These are phyloP conservation scores for Ceyx melanurus DNA, from an alignment of 2,113 vertebrate species.

Conservation along the genomic window DNA sequence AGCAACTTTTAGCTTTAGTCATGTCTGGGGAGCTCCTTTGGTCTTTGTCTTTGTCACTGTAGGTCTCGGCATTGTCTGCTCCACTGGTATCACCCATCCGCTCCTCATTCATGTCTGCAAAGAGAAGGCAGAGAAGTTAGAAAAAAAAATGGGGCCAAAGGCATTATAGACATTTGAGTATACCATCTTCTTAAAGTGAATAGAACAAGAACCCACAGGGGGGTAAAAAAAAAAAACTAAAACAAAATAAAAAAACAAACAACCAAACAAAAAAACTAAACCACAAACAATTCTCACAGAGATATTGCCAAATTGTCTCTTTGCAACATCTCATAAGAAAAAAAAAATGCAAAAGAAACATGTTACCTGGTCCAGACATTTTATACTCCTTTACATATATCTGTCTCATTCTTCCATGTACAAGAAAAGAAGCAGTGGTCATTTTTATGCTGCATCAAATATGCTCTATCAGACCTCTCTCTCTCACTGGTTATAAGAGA, in stretches of 20 bases:
- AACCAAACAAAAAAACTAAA: no score
- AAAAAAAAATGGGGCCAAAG: background rate
- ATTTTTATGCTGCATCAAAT: background rate
- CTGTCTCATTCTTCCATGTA: background rate
- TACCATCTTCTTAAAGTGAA: background rate
- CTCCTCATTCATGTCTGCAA: slow-evolving; percentile 86
- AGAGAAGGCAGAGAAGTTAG: slow-evolving; percentile 57
- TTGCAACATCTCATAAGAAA: background rate
- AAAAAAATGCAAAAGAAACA: background rate
- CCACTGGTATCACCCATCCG: slow-evolving; percentile 79
- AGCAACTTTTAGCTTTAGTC: slow-evolving; percentile 84
- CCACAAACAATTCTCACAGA: background rate
- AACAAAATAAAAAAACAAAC: background rate
- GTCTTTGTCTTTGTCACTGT: slow-evolving; percentile 92
- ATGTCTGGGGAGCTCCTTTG: slow-evolving; percentile 88
- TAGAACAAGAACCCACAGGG: background rate
- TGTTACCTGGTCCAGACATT: background rate
- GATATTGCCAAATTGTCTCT: background rate
- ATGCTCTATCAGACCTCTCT: background rate
- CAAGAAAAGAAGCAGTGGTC: background rate
- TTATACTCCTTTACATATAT: background rate
- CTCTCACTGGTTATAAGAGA: background rate
- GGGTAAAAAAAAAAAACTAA: background rate
- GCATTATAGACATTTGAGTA: background rate
- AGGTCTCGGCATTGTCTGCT: slow-evolving; percentile 81